phyloP scores from a whole-genome alignment of 2,888 invertebrate species.

The Blera fallax region DNA sequence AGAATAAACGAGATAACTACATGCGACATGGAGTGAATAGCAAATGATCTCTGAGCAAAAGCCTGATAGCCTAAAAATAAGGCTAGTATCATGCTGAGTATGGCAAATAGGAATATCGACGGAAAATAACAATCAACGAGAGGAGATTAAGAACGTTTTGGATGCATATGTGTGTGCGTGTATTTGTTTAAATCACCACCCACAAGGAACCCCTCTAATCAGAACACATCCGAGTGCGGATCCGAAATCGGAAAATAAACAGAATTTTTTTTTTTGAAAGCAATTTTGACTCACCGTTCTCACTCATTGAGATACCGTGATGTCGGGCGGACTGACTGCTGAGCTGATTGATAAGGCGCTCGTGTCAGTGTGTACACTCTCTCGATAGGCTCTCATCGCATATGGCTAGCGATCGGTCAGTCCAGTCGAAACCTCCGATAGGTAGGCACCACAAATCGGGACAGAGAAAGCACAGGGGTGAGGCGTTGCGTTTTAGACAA shows the following conservation, averaged over 20 bases:
- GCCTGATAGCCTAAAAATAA: constrained; percentile 48
- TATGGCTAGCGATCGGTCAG: background rate
- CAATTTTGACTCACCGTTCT: constrained; percentile 4
- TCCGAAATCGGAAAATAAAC: constrained; percentile 2
- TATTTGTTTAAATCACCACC: constrained; percentile 47
- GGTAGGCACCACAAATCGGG: background rate
- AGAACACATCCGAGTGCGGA: background rate
- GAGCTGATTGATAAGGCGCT: background rate
- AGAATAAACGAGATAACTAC: constrained; percentile 48
- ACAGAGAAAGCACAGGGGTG: background rate
- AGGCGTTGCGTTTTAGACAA: background rate
- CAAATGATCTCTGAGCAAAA: constrained; percentile 19
- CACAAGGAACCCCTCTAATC: constrained; percentile 38
- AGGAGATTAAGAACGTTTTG: background rate
- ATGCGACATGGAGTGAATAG: background rate
- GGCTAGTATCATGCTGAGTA: constrained; percentile 20
- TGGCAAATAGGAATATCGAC: background rate
- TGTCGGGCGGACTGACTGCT: background rate
- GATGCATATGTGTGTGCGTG: background rate
- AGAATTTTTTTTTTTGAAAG: background rate
- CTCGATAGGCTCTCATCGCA: background rate
- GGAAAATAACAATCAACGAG: background rate
- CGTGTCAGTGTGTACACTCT: background rate
- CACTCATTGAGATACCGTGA: constrained; percentile 3
- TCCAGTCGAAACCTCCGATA: background rate